Base-by-base conservation (phyloP, 1,140 invertebrate species). In the Catajapyx aquilonaris region DNA sequence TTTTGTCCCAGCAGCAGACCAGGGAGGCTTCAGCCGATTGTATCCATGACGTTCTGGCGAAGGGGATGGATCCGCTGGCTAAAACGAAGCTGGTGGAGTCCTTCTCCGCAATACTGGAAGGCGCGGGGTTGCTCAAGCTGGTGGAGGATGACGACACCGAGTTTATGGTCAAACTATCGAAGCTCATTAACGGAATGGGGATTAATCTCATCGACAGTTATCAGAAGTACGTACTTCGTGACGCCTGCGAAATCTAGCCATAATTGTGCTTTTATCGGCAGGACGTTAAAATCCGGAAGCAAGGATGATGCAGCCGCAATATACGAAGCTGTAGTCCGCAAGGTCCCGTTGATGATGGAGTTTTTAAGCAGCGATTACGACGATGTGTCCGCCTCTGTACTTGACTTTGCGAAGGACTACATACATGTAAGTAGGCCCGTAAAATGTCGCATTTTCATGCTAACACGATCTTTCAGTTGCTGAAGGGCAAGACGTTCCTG, bases 21-120 rank as follows among this genome's bases (percentile, higher is more conserved):
- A 42, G 65, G 21, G 65, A 65, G 44, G 52, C 58, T 41, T 57
- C 65, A 3, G 65, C 62, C 43, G 65, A 69, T 43, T 68, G 66
- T 45, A 59, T 71, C 34, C 49, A 56, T 42, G 64, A 65, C 37
- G 64, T 70, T 21, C 52, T 69, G 18, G 53, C 49, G 21, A 71
- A 71, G 50, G 67, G 67, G 30, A 71, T 71, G 68, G 66, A 70
- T 9, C 65, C 66, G 3, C 39, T 59, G 9, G 54, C 58, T 3
- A 71, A 70, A 50, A 56, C 57, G 4, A 59, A 61, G 44, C 50
- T 71, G 7, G 60, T 70, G 15, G 64, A 69, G 44, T 66, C 65
- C 9, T 65, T 69, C 44, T 53, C 56, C 20, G 45, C 48, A 17
- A 55, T 67, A 3, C 45, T 68, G 9, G 52, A 61, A 25, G 51